Evolutionary conservation across 2,113 vertebrate species (phyloP).

Genomic region (Oenanthe melanoleuca): DNA sequence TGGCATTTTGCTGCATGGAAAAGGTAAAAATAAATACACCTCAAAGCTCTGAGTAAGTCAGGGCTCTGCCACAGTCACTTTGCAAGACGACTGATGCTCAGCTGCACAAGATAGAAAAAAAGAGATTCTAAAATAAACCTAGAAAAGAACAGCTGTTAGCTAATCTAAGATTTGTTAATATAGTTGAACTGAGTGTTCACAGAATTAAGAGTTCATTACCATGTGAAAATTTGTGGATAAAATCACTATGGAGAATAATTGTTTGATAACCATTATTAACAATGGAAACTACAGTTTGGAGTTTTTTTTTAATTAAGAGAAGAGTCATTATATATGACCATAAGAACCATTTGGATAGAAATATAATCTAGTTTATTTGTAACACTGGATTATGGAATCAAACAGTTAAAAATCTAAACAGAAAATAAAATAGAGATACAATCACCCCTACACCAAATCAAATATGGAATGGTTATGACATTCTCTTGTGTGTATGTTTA

Average conservation of each 20-base stretch:
- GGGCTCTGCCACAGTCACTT: not conserved
- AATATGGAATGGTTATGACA: not conserved
- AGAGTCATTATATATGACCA: not conserved
- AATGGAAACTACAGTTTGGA: not conserved
- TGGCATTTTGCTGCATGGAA: not conserved
- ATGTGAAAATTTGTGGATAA: not conserved
- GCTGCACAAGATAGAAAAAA: not conserved
- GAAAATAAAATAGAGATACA: not conserved
- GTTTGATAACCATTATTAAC: not conserved
- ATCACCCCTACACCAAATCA: accelerated
- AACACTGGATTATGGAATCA: not conserved
- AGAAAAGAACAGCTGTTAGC: not conserved
- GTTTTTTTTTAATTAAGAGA: not conserved
- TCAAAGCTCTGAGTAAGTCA: not conserved
- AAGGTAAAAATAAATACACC: not conserved
- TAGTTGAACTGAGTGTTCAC: not conserved
- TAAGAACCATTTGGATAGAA: not conserved
- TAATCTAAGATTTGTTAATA: not conserved
- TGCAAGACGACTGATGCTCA: not conserved
- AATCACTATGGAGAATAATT: not conserved
- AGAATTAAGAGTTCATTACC: not conserved
- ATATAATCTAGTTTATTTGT: not conserved
- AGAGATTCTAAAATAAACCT: not conserved
- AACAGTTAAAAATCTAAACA: not conserved
- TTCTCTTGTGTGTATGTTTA: not conserved